Percentiles rank a stretch among this genome's conserved stretches.
Evolutionary conservation across 2,113 vertebrate genomes (phyloP).

Genomic region (Lagenorhynchus albirostris): DNA sequence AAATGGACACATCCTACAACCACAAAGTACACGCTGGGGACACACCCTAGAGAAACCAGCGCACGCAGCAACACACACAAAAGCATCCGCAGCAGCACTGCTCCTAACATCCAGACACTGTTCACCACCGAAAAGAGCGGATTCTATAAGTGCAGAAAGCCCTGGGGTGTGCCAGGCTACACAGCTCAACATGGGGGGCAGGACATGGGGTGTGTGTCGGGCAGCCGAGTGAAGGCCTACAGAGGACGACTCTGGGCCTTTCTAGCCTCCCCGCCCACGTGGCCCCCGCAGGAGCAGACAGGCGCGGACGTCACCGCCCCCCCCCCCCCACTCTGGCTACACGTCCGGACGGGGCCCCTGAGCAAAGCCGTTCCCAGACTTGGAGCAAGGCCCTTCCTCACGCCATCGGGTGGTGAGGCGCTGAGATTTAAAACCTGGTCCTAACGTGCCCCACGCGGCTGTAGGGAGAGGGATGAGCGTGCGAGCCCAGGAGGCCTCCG

Average conservation of each 20-base stretch:
- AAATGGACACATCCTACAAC: no score
- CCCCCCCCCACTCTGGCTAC: not conserved
- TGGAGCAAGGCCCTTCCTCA: not conserved
- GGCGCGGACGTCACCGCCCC: fast-evolving
- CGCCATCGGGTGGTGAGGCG: not conserved
- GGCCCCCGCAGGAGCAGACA: not conserved
- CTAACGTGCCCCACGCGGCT: not conserved
- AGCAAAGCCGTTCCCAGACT: not conserved
- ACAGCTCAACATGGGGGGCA: no score
- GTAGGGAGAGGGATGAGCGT: not conserved
- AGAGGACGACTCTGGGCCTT: not conserved
- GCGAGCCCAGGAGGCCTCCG: not conserved
- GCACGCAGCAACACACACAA: not conserved
- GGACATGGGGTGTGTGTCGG: not conserved
- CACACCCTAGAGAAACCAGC: not conserved
- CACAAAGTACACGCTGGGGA: not conserved
- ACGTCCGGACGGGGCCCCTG: not conserved
- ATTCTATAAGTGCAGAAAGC: not conserved
- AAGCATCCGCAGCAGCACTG: not conserved
- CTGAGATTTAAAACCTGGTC: not conserved
- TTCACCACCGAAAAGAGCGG: not conserved
- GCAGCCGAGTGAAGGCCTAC: not conserved
- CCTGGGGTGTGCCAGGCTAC: not conserved
- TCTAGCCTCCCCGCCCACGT: not conserved
- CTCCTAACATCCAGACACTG: not conserved